Evolutionary conservation across 92 coral and sea anemone species (phyloP).

Genomic region (Epizoanthus ramosus): DNA sequence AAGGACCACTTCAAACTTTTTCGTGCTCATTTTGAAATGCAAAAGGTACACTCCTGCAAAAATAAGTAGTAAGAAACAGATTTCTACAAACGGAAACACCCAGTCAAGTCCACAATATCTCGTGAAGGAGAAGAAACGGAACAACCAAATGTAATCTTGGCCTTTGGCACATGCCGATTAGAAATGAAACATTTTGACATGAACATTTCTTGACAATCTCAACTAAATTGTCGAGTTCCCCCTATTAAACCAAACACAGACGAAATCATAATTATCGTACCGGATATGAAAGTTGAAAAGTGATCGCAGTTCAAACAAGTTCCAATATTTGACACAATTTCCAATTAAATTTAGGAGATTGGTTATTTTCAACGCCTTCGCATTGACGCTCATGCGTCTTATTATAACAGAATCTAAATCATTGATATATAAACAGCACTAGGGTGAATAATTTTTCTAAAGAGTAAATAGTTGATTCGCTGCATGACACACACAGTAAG

Average conservation of each 20-base stretch:
- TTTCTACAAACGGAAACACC: background rate
- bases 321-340: background rate
- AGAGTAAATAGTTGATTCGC: background rate
- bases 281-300: constrained; percentile 40
- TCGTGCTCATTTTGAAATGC: constrained; percentile 5
- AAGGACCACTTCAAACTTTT: background rate
- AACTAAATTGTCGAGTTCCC: constrained; percentile 9
- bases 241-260: constrained; percentile 25
- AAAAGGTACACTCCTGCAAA: background rate
- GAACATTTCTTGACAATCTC: background rate
- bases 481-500: background rate
- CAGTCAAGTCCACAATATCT: background rate
- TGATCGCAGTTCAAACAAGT: constrained; percentile 32
- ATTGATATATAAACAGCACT: background rate
- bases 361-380: constrained; percentile 15
- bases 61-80: background rate
- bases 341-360: constrained; percentile 39
- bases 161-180: constrained; percentile 11
- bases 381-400: background rate
- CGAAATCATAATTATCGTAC: constrained; percentile 13
- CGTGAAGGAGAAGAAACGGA: background rate
- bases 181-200: constrained; percentile 37
- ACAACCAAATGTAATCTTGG: background rate
- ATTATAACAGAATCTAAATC: background rate
- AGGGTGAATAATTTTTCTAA: background rate